Conservation (phyloP, 1,140 invertebrate species). For the Laupala kohalensis region DNA sequence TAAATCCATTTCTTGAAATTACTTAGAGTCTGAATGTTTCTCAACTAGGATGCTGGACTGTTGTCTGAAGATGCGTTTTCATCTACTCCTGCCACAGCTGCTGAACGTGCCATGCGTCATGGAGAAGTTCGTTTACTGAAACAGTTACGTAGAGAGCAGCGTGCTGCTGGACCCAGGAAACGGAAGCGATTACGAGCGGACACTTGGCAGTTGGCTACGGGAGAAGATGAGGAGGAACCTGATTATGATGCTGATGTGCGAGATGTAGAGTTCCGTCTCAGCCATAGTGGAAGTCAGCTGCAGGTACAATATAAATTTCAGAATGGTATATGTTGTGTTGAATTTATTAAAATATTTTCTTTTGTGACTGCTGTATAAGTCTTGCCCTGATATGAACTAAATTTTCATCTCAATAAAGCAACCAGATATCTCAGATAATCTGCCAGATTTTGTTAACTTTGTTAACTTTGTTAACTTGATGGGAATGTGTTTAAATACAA, state of each 20-base stretch:
- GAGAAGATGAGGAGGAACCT: conserved; percentile 38
- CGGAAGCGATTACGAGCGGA: conserved; percentile 60
- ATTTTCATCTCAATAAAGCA: too few species aligned
- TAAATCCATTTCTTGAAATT: too few species aligned
- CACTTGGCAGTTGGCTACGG: conserved; percentile 37
- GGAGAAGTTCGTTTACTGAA: conserved; percentile 78
- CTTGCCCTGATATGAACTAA: too few species aligned
- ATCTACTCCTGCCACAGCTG: conserved; percentile 47
- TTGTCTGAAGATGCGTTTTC: conserved; percentile 38
- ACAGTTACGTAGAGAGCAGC: conserved; percentile 55
- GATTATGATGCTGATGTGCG: conserved; percentile 58
- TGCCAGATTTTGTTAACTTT: too few species aligned
- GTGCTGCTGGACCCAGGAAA: conserved; percentile 49
- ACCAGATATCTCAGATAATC: too few species aligned
- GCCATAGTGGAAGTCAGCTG: conserved; percentile 53
- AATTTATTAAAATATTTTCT: too few species aligned
- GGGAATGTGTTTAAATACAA: too few species aligned
- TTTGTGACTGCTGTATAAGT: too few species aligned
- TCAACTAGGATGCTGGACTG: conserved; percentile 60
- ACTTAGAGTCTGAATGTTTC: too few species aligned
- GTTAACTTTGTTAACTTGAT: too few species aligned
- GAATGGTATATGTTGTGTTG: too few species aligned
- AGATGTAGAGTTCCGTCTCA: conserved; percentile 82
- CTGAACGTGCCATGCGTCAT: conserved; percentile 64
- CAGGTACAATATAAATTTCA: conserved; percentile 25